These are phyloP conservation scores for Delichon dasypus DNA, from an alignment of 2,797 vertebrate species.

Conservation along the genomic window DNA sequence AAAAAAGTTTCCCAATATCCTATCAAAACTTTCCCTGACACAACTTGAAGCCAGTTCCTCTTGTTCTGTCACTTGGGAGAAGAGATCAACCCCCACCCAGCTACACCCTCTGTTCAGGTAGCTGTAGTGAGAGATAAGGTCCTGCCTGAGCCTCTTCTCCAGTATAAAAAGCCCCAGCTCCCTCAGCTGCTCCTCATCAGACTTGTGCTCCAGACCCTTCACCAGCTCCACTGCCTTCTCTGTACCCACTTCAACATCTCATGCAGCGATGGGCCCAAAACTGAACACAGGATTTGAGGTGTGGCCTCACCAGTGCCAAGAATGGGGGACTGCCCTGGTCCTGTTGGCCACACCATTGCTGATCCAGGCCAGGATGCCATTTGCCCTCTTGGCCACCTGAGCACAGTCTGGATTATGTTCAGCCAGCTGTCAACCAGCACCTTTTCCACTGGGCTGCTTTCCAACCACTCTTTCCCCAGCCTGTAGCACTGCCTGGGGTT, in stretches of 20 bases:
- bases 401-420: not conserved
- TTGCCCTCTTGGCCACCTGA: not conserved
- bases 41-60: not conserved
- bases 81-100: not conserved
- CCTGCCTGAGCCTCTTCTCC: not conserved
- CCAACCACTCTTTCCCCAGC: not conserved
- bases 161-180: not conserved
- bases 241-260: accelerated
- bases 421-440: not conserved
- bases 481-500: accelerated
- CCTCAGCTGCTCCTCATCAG: not conserved
- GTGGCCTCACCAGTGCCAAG: accelerated
- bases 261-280: not conserved
- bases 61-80: not conserved
- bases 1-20: not conserved
- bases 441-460: not conserved
- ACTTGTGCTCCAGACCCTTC: not conserved
- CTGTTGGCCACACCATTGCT: not conserved
- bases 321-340: too few relatives aligned
- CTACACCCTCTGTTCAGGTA: not conserved
- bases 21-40: not conserved
- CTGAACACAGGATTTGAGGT: too few relatives aligned
- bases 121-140: not conserved
- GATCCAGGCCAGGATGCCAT: not conserved
- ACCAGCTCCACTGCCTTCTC: accelerated